Conservation (phyloP, 2,888 invertebrate genomes). For the Ypsolopha sequella region DNA sequence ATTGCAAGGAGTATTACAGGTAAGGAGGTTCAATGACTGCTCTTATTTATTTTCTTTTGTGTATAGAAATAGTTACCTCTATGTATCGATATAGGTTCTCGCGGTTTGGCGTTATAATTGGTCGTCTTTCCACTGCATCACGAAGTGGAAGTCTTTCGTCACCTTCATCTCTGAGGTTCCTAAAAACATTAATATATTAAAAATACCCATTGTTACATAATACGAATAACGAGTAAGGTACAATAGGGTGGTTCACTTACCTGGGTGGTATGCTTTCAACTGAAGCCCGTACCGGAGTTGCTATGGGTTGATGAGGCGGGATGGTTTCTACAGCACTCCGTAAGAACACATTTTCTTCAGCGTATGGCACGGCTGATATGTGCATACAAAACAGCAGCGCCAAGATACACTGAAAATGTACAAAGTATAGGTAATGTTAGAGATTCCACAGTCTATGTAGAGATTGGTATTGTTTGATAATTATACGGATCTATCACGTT, state of each 20-base stretch:
- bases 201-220: conserved; percentile 8
- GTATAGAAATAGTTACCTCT: conserved; percentile 22
- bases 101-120: conserved; percentile 43
- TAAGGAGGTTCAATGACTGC: too few species aligned
- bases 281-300: conserved; percentile 77
- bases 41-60: too few species aligned
- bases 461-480: conserved; percentile 3
- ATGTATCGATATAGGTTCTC: conserved; percentile 32
- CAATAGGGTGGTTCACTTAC: conserved; percentile 21
- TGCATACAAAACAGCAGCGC: conserved; percentile 30
- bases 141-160: conserved; percentile 72
- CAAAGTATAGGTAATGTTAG: conserved; percentile 3
- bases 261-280: conserved; percentile 79
- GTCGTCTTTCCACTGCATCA: conserved; percentile 78
- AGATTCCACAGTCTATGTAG: background rate
- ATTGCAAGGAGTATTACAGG: too few species aligned
- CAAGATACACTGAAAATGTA: conserved; percentile 34
- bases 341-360: conserved; percentile 29
- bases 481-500: conserved; percentile 10
- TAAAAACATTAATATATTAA: conserved; percentile 17
- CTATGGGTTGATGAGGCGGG: conserved; percentile 48
- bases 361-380: conserved; percentile 38
- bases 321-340: conserved; percentile 51
- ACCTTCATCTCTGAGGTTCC: conserved; percentile 47
- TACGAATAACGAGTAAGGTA: background rate